A percentile compares a stretch with the other conserved stretches of the same genome.
These are phyloP conservation scores for Drosophila miranda DNA, from an alignment of 1,140 invertebrate species.

Conservation along the genomic window DNA sequence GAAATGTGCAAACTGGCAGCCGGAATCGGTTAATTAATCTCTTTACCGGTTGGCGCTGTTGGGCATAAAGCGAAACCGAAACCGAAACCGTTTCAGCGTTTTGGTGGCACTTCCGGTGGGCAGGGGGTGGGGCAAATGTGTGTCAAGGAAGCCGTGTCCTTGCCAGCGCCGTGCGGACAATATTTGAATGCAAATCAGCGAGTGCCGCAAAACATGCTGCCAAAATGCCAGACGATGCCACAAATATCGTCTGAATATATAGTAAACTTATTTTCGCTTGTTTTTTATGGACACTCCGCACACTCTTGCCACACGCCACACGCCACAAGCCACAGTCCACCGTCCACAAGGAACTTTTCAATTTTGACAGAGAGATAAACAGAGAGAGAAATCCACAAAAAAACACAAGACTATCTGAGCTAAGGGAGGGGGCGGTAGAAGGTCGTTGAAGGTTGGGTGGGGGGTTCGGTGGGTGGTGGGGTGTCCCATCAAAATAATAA, in stretches of 20 bases:
- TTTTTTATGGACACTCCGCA: slow-evolving; percentile 27
- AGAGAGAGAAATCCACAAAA: background rate
- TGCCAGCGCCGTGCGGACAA: slow-evolving; percentile 22
- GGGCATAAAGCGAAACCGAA: slow-evolving; percentile 14
- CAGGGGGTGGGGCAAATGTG: slow-evolving; percentile 27
- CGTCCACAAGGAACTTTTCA: slow-evolving; percentile 46
- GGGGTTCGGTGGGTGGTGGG: background rate
- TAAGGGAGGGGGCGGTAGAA: background rate
- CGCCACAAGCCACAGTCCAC: background rate
- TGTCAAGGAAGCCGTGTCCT: slow-evolving; percentile 60
- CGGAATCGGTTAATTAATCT: slow-evolving; percentile 77
- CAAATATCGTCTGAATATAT: slow-evolving; percentile 30
- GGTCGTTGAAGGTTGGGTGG: background rate
- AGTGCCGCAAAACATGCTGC: slow-evolving; percentile 29
- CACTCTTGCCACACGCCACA: background rate
- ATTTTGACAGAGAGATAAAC: slow-evolving; percentile 51
- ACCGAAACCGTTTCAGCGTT: slow-evolving; percentile 43
- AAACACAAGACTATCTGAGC: no score
- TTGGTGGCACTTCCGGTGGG: slow-evolving; percentile 50
- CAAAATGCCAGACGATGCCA: slow-evolving; percentile 33
- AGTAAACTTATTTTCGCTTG: slow-evolving; percentile 32
- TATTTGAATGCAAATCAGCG: slow-evolving; percentile 47
- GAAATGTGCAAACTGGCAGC: slow-evolving; percentile 74
- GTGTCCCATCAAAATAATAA: slow-evolving; percentile 71
- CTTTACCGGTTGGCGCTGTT: slow-evolving; percentile 56